Conservation (phyloP, 2,113 vertebrate genomes). For the Arvicanthis niloticus region DNA sequence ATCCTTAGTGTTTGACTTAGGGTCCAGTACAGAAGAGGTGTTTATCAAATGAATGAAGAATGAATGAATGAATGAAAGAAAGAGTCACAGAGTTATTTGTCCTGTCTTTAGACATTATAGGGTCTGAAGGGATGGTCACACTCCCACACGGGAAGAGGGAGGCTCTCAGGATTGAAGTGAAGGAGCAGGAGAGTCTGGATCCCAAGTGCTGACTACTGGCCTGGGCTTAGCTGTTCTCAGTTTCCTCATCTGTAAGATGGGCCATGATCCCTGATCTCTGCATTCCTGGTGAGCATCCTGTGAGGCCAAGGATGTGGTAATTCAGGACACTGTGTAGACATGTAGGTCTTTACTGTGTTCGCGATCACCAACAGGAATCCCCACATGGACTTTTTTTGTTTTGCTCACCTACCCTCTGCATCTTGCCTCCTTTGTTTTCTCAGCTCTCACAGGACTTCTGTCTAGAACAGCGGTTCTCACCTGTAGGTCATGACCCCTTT, state of each 20-base stretch:
- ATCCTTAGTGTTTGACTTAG: neutral
- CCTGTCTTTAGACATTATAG: neutral
- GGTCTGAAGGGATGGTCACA: neutral
- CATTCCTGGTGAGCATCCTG: neutral
- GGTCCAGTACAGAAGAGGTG: neutral
- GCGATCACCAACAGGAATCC: neutral
- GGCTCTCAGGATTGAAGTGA: neutral
- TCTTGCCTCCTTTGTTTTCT: neutral
- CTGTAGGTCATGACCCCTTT: neutral
- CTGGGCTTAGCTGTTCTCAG: neutral
- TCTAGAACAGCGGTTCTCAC: neutral
- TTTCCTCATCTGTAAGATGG: slow-evolving; percentile 31
- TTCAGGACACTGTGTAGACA: neutral
- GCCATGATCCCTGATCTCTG: neutral
- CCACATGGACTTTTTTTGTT: neutral
- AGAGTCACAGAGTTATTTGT: neutral
- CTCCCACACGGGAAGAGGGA: neutral
- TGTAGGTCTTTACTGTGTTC: neutral
- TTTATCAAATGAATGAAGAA: neutral
- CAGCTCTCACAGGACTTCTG: neutral
- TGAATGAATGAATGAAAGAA: neutral
- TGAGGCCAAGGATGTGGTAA: neutral
- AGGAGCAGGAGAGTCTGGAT: neutral
- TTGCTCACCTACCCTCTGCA: neutral
- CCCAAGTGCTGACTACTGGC: neutral